Conservation (phyloP, 2,113 vertebrate species). For the Anguilla rostrata region DNA sequence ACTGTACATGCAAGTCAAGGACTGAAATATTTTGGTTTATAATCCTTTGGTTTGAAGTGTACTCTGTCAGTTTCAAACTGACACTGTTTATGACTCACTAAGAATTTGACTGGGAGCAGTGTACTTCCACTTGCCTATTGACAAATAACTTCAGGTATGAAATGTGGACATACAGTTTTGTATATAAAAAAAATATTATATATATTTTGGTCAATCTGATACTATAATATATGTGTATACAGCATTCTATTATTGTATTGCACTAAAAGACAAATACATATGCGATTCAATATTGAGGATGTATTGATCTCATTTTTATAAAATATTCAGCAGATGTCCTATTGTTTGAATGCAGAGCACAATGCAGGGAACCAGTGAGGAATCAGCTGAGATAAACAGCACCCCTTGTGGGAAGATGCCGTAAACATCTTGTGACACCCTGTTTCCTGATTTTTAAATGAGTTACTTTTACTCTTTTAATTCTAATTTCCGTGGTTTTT, state of each 20-base stretch:
- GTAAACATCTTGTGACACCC: not conserved
- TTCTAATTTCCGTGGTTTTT: conserved; percentile 9
- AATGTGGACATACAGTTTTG: too few relatives aligned
- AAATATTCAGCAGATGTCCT: not conserved
- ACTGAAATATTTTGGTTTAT: not conserved
- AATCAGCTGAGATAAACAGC: not conserved
- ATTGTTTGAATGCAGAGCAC: not conserved
- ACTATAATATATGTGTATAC: too few relatives aligned
- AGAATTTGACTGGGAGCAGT: not conserved
- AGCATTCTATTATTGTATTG: too few relatives aligned
- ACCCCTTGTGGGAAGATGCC: not conserved
- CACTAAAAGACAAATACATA: too few relatives aligned
- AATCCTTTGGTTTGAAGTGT: not conserved
- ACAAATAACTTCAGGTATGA: not conserved
- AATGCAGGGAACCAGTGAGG: not conserved
- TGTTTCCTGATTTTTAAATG: not conserved
- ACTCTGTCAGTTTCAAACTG: not conserved
- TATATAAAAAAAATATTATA: too few relatives aligned
- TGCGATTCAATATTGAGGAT: too few relatives aligned
- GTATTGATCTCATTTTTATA: not conserved
- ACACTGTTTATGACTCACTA: not conserved
- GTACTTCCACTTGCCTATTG: not conserved
- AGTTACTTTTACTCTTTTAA: not conserved
- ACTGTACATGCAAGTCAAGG: not conserved
- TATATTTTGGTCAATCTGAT: too few relatives aligned